Evolutionary conservation across 2,797 vertebrate genomes (phyloP).

Genomic region (Clarias fuscus): DNA sequence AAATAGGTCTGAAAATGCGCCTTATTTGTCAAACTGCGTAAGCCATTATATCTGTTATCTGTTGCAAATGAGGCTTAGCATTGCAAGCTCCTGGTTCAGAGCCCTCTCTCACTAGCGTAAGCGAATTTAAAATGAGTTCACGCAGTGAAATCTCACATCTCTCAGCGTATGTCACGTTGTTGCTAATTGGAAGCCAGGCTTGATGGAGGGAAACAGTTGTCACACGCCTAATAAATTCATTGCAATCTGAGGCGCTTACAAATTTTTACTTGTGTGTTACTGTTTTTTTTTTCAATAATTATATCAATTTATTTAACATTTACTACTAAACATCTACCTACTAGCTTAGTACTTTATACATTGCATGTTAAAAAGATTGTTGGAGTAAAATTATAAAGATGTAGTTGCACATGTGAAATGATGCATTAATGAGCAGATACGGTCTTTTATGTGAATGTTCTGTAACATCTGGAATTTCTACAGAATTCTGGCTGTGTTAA

Average conservation of each 20-base stretch:
- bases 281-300: constrained; percentile 3
- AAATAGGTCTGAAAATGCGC: constrained; percentile 55
- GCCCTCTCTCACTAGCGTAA: constrained; percentile 51
- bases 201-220: constrained; percentile 56
- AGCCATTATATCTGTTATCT: constrained; percentile 59
- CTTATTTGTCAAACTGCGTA: constrained; percentile 59
- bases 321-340: neutral
- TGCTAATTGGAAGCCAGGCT: constrained; percentile 60
- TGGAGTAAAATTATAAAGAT: neutral
- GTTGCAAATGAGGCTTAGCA: constrained; percentile 56
- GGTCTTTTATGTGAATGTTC: constrained; percentile 17
- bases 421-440: constrained; percentile 25
- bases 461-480: constrained; percentile 23
- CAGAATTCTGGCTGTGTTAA: neutral
- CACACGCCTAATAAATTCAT: constrained; percentile 56
- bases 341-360: constrained; percentile 14
- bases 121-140: constrained; percentile 61
- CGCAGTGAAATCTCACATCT: constrained; percentile 57
- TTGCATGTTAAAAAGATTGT: neutral
- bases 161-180: constrained; percentile 59
- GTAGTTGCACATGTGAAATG: constrained; percentile 7
- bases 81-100: constrained; percentile 54
- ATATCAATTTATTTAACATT: constrained; percentile 19
- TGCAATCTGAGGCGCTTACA: constrained; percentile 36
- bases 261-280: constrained; percentile 32